Conservation (phyloP, 2,797 vertebrate species). For the Remorina albescens region DNA sequence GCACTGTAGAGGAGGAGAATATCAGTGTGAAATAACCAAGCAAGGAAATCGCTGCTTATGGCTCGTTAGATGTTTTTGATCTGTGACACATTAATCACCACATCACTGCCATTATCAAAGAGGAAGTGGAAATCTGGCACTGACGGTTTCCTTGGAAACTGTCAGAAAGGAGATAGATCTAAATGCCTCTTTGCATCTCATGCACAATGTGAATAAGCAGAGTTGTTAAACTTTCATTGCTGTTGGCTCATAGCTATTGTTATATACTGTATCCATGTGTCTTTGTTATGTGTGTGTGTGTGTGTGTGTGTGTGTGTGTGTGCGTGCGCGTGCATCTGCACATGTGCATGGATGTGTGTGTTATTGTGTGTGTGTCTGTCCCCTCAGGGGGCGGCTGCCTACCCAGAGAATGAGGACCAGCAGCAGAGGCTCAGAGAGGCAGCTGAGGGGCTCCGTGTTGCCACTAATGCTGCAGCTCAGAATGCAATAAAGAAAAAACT, state of each 20-base stretch:
- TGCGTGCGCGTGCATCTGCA: conserved; percentile 2
- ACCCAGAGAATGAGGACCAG: conserved; percentile 98
- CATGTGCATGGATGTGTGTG: conserved; percentile 4
- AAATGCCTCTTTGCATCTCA: conserved; percentile 67
- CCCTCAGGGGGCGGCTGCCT: conserved; percentile 95
- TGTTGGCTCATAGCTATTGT: conserved; percentile 32
- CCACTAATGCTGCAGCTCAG: conserved; percentile 97
- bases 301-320: conserved; percentile 41
- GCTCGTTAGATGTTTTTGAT: conserved; percentile 78
- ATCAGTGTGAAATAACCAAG: conserved; percentile 70
- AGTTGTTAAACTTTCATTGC: conserved; percentile 40
- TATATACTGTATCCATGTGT: conserved; percentile 11
- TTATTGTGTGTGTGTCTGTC: conserved; percentile 35
- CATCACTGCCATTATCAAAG: conserved; percentile 75
- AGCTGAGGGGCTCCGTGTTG: conserved; percentile 95
- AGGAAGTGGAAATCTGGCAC: conserved; percentile 68
- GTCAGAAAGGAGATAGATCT: conserved; percentile 64
- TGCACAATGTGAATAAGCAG: conserved; percentile 21
- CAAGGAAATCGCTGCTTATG: conserved; percentile 60
- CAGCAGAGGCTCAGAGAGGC: conserved; percentile 97
- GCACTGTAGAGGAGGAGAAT: conserved; percentile 60
- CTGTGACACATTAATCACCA: conserved; percentile 78
- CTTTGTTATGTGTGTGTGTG: not conserved
- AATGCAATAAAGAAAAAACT: conserved; percentile 99
- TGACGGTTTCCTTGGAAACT: conserved; percentile 83